phyloP scores from a whole-genome alignment of 1,140 invertebrate genomes.

The Penaeus indicus region DNA sequence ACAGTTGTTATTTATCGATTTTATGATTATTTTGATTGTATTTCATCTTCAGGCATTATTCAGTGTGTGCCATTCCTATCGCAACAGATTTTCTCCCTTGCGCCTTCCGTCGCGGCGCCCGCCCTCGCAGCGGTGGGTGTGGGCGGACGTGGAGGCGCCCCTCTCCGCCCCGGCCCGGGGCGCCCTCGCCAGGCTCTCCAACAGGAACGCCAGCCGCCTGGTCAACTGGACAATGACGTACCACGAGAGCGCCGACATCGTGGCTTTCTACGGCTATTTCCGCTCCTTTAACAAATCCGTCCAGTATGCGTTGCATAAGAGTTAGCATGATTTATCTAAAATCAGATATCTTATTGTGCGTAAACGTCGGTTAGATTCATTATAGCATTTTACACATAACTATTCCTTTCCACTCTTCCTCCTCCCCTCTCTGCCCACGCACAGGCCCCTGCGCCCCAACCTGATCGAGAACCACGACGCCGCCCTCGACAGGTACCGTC shows the following conservation, averaged over 20 bases:
- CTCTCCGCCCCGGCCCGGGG: neutral
- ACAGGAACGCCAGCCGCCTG: neutral
- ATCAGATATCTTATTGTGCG: neutral
- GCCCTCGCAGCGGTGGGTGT: neutral
- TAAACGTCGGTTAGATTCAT: neutral
- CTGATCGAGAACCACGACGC: neutral
- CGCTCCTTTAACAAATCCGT: neutral
- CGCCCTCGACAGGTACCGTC: neutral
- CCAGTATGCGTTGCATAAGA: neutral
- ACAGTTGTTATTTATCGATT: neutral
- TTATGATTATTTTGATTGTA: neutral
- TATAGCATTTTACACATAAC: neutral
- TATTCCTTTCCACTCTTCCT: neutral
- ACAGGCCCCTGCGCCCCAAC: neutral
- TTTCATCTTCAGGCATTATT: no score
- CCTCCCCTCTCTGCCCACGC: no score
- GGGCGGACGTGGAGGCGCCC: neutral
- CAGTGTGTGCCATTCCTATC: no score
- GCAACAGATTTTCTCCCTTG: no score
- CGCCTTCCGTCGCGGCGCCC: neutral
- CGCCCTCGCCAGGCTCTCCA: neutral
- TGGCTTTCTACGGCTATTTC: neutral
- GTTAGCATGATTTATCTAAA: no score
- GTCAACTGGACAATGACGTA: constrained; percentile 15
- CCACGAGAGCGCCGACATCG: neutral